A percentile compares a stretch with the other conserved stretches of the same genome.
Conservation (phyloP, 2,888 invertebrate species). For the Drosophila affinis region DNA sequence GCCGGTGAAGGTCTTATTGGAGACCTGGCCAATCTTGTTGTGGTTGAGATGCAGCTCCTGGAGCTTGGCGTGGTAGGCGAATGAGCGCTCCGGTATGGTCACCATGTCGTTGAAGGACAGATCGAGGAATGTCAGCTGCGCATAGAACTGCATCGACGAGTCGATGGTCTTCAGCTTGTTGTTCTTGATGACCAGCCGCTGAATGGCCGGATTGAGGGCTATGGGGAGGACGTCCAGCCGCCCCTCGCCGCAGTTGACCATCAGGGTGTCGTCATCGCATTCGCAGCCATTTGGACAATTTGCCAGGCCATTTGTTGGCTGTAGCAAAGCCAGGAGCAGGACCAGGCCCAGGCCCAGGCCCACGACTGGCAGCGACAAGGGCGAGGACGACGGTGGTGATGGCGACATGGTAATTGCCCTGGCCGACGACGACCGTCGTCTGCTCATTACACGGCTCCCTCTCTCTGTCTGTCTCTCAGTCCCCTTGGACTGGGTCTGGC, state of each 20-base stretch:
- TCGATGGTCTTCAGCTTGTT: constrained; percentile 95
- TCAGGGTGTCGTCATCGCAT: constrained; percentile 95
- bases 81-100: constrained; percentile 91
- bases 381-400: constrained; percentile 34
- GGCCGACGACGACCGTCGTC: constrained; percentile 56
- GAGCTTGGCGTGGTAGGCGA: constrained; percentile 91
- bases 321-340: constrained; percentile 41
- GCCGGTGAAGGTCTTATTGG: constrained; percentile 91
- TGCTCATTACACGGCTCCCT: constrained; percentile 55
- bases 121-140: constrained; percentile 93
- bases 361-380: constrained; percentile 11
- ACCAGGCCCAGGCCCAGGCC: constrained; percentile 13
- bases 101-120: constrained; percentile 93
- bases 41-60: constrained; percentile 92
- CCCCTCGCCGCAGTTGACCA: constrained; percentile 93
- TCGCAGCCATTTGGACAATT: constrained; percentile 94
- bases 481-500: background rate
- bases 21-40: constrained; percentile 92
- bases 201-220: constrained; percentile 95
- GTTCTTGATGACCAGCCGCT: constrained; percentile 91
- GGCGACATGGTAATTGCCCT: constrained; percentile 67
- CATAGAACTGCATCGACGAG: constrained; percentile 94
- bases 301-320: constrained; percentile 84
- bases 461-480: background rate
- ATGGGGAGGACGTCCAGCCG: constrained; percentile 95